Evolutionary conservation across 92 coral and sea anemone species (phyloP).

Genomic region (Porites cylindrica): DNA sequence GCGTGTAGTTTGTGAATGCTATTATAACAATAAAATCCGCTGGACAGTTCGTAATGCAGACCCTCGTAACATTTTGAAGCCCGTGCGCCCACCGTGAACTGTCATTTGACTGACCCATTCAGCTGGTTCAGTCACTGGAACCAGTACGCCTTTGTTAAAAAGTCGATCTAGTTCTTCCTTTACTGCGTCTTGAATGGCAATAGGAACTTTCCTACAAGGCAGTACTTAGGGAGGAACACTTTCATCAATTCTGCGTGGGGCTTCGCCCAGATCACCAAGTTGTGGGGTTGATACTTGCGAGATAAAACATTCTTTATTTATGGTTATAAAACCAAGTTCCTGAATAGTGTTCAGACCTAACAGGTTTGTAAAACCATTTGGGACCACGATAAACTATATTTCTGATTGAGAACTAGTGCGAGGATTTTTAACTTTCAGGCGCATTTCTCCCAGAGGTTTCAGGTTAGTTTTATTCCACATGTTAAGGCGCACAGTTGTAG

Average conservation of each 20-base stretch:
- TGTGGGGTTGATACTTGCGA: slow-evolving; percentile 36
- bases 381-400: slow-evolving; percentile 46
- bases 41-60: too few relatives aligned
- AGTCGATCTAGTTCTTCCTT: slow-evolving; percentile 6
- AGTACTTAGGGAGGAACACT: neutral
- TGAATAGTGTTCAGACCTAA: slow-evolving; percentile 26
- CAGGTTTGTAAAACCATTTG: slow-evolving; percentile 36
- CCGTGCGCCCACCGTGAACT: too few relatives aligned
- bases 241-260: too few relatives aligned
- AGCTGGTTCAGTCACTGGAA: neutral
- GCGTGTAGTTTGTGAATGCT: too few relatives aligned
- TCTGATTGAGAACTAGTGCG: slow-evolving; percentile 21
- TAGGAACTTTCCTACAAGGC: slow-evolving; percentile 6
- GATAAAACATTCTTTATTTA: slow-evolving; percentile 30
- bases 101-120: slow-evolving; percentile 1
- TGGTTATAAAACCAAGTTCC: slow-evolving; percentile 1
- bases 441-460: slow-evolving; percentile 46
- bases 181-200: slow-evolving; percentile 56
- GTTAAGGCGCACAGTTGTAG: slow-evolving; percentile 33
- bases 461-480: slow-evolving; percentile 31
- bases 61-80: too few relatives aligned
- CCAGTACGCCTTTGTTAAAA: neutral
- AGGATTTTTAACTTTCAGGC: slow-evolving; percentile 32
- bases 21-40: too few relatives aligned
- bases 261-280: neutral